Evolutionary conservation across 2,888 invertebrate genomes (phyloP), one percentile per base, ranked within the genome.

Genomic region (Ligdia adustata): DNA sequence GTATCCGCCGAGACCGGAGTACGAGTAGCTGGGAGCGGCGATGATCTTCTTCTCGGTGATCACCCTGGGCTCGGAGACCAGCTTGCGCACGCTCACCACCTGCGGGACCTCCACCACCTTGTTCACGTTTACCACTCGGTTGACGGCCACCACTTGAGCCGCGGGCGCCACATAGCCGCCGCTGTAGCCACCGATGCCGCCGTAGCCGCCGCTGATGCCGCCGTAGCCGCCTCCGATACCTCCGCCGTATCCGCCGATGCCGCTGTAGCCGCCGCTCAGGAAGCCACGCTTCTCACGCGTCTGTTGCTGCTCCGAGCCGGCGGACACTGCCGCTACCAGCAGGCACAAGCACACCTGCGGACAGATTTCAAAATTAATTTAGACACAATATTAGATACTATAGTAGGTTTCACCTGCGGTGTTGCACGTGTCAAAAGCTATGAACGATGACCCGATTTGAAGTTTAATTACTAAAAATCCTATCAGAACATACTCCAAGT

Each of bases 31-130:
- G 49, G 69, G 69, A 48, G 63, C 53, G 51, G 72, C 59, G 52
- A 68, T 60, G 41, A 77, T 66, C 60, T 67, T 66, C 57, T 72
- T 71, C 54, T 74, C 77, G 33, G 75, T 65, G 61, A 85, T 69
- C 49, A 79, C 71, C 60, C 75, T 74, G 33, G 76, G 79, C 46
- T 66, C 75, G 57, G 78, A 72, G 62, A 83, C 69, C 33, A 75
- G 55, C 60, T 72, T 80, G 60, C 66, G 75, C 31, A 76, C 74
- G 48, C 43, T 52, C 43, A 74, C 60, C 35, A 73, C 67, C 47
- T 72, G 66, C n/a, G 76, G 76, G 48, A 74, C 72, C 39, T 59
- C 54, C 48, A 76, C 60, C 55, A 69, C 74, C 42, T 59, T 68
- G 57, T 69, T 69, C 29, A 71, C 72, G 64, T 69, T 71, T 46